These are phyloP conservation scores for Chesias legatella DNA, from an alignment of 2,888 invertebrate genomes.

Conservation along the genomic window DNA sequence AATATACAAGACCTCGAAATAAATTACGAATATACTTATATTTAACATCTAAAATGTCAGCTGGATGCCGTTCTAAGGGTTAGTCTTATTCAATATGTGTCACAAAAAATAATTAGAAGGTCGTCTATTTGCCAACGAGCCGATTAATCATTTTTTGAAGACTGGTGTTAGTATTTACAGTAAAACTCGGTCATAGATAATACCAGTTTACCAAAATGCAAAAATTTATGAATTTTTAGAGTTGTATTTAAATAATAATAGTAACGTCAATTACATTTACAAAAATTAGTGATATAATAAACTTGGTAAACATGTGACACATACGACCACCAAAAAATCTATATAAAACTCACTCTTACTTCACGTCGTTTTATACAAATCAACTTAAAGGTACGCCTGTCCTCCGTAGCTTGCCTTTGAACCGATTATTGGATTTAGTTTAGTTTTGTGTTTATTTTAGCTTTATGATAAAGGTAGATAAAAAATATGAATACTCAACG, in stretches of 20 bases:
- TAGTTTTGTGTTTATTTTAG: too few relatives aligned
- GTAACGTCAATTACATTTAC: too few relatives aligned
- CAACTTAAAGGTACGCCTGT: not conserved
- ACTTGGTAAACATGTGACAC: conserved; percentile 4
- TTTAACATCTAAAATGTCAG: conserved; percentile 20
- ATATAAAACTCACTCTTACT: conserved; percentile 18
- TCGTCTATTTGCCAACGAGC: conserved; percentile 3
- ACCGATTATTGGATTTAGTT: too few relatives aligned
- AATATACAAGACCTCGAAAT: not conserved
- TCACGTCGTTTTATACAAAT: conserved; percentile 9
- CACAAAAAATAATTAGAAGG: conserved; percentile 14
- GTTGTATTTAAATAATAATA: too few relatives aligned
- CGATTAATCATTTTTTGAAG: conserved; percentile 8
- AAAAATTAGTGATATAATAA: not conserved
- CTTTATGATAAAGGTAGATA: not conserved
- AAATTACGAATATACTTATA: conserved; percentile 2
- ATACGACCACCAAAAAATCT: conserved; percentile 9
- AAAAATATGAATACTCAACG: too few relatives aligned
- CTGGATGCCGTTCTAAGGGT: conserved; percentile 23
- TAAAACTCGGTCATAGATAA: conserved; percentile 9
- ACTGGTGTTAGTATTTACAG: conserved; percentile 18
- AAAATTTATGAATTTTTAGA: too few relatives aligned
- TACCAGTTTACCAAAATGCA: conserved; percentile 7
- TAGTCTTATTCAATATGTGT: conserved; percentile 15
- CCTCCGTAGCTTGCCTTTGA: not conserved